phyloP scores from a whole-genome alignment of 2,888 invertebrate species.

The Mycalesis mineus region DNA sequence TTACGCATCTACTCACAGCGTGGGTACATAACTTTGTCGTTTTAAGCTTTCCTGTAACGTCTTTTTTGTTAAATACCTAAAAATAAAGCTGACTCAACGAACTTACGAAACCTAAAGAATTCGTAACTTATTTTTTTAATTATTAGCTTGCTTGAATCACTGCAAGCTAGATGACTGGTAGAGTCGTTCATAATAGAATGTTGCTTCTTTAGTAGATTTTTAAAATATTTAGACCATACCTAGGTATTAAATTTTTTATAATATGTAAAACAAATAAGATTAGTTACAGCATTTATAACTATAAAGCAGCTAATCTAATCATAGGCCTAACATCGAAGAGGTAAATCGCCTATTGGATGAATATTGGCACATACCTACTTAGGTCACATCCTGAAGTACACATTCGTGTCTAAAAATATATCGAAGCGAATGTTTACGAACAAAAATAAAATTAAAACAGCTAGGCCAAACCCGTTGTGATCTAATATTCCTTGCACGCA shows the following conservation, averaged over 20 bases:
- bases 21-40: background rate
- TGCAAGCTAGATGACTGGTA: background rate
- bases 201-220: too few species aligned
- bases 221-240: too few species aligned
- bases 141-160: background rate
- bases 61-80: background rate
- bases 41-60: background rate
- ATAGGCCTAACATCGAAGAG: too few species aligned
- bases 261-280: too few species aligned
- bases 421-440: background rate
- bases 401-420: background rate
- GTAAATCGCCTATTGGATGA: too few species aligned
- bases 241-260: too few species aligned
- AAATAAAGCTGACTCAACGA: background rate
- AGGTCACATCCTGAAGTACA: too few species aligned
- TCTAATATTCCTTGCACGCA: slow-evolving; percentile 47
- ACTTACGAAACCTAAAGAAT: background rate
- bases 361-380: too few species aligned
- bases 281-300: too few species aligned
- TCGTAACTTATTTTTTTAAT: background rate
- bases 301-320: too few species aligned
- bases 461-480: slow-evolving; percentile 32
- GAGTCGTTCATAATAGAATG: too few species aligned
- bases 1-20: slow-evolving; percentile 19
- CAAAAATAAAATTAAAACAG: slow-evolving; percentile 7